Evolutionary conservation across 1,140 invertebrate species (phyloP).

Genomic region (Myzus persicae): DNA sequence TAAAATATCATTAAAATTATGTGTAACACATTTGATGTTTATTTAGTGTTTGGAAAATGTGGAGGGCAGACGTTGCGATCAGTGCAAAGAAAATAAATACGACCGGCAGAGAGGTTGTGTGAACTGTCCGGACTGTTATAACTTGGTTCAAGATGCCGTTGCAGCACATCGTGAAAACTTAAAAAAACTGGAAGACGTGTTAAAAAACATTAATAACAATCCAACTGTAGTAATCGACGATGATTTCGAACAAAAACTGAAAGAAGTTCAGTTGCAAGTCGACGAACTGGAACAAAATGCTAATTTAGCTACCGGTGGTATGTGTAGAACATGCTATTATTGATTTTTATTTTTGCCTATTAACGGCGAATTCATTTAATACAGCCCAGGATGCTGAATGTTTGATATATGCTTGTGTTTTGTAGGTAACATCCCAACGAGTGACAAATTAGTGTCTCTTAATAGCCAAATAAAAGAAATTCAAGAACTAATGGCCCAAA

Average conservation of each 20-base stretch:
- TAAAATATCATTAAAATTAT: no score
- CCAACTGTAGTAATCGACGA: slow-evolving; percentile 85
- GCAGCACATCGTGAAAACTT: slow-evolving; percentile 81
- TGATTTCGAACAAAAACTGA: slow-evolving; percentile 81
- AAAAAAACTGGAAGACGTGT: slow-evolving; percentile 74
- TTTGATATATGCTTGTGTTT: background rate
- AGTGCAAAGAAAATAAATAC: slow-evolving; percentile 92
- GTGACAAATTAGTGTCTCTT: slow-evolving; percentile 34
- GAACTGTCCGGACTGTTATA: slow-evolving; percentile 93
- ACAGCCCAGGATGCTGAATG: background rate
- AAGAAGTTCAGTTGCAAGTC: slow-evolving; percentile 76
- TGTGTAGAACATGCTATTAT: background rate
- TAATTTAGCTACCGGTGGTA: slow-evolving; percentile 1
- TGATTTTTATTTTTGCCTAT: no score
- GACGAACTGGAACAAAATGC: slow-evolving; percentile 63
- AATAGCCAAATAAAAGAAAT: slow-evolving; percentile 74
- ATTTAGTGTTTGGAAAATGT: slow-evolving; percentile 84
- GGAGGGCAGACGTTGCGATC: slow-evolving; percentile 87
- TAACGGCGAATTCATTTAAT: no score
- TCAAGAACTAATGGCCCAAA: slow-evolving; percentile 71
- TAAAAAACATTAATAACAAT: slow-evolving; percentile 74
- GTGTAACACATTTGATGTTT: background rate
- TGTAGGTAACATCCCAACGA: slow-evolving; percentile 24
- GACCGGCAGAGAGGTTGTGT: slow-evolving; percentile 84
- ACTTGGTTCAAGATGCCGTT: slow-evolving; percentile 87